Evolutionary conservation across 1,140 invertebrate genomes (phyloP).

Genomic region (Cydia pomonella): DNA sequence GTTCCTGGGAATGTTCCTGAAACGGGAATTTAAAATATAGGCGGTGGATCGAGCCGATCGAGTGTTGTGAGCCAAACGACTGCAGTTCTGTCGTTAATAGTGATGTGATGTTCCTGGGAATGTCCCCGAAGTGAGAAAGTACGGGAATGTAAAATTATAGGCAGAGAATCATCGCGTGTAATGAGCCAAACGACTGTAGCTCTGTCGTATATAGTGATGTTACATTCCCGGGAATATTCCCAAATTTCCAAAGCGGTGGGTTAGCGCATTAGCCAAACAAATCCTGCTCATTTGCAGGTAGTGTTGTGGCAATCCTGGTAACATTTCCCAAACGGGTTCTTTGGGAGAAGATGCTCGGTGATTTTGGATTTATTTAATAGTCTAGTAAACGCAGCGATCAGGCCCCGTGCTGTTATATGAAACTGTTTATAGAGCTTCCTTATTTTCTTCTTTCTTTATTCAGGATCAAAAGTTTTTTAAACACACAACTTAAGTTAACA

Average conservation of each 20-base stretch:
- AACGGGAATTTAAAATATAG: neutral
- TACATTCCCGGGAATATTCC: too few relatives aligned
- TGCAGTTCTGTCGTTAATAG: slow-evolving; percentile 36
- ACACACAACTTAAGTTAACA: too few relatives aligned
- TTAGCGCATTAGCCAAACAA: slow-evolving; percentile 35
- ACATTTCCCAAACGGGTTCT: neutral
- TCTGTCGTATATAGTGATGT: slow-evolving; percentile 34
- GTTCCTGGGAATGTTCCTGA: slow-evolving; percentile 2
- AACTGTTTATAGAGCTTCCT: too few relatives aligned
- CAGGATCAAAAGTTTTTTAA: too few relatives aligned
- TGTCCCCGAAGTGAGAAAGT: neutral
- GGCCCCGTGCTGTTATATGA: too few relatives aligned
- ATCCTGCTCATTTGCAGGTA: slow-evolving; percentile 32
- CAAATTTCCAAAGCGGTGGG: too few relatives aligned
- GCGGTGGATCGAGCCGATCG: neutral
- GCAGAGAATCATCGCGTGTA: slow-evolving; percentile 24
- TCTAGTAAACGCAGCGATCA: too few relatives aligned
- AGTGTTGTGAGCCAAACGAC: slow-evolving; percentile 38
- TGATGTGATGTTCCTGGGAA: neutral
- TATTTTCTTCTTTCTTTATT: too few relatives aligned
- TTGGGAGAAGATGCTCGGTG: too few relatives aligned
- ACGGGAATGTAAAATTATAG: slow-evolving; percentile 7
- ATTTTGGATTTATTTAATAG: too few relatives aligned
- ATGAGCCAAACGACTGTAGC: slow-evolving; percentile 35
- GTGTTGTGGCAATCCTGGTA: neutral